Conservation (phyloP, 2,113 vertebrate species). For the Steatornis caripensis region DNA sequence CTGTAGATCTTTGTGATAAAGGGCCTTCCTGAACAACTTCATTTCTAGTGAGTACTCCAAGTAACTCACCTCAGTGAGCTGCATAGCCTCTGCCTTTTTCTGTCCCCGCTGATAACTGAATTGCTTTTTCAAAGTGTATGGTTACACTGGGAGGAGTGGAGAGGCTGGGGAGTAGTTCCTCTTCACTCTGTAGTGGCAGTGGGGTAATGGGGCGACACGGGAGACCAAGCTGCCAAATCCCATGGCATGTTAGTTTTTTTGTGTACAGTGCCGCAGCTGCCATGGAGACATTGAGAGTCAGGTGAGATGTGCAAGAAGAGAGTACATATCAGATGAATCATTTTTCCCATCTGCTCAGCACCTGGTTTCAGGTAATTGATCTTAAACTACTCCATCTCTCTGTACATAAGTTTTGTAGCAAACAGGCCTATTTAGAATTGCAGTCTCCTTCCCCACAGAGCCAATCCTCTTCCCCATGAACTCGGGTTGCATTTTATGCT, state of each 20-base stretch:
- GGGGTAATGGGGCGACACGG: fast-evolving
- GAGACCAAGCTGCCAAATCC: background rate
- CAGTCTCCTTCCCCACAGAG: background rate
- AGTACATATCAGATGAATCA: background rate
- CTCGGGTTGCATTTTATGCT: background rate
- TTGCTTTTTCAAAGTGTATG: background rate
- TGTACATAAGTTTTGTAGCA: background rate
- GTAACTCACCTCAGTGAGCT: background rate
- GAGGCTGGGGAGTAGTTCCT: background rate
- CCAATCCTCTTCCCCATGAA: background rate
- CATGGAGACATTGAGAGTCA: background rate
- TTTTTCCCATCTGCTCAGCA: constrained; percentile 14
- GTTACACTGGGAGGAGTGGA: background rate
- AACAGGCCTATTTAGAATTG: background rate
- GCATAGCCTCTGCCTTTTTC: background rate
- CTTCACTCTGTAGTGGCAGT: background rate
- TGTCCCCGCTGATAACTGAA: background rate
- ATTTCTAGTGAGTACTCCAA: background rate
- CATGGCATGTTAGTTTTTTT: background rate
- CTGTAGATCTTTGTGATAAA: background rate
- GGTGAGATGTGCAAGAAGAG: background rate
- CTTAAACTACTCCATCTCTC: background rate
- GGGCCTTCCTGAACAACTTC: background rate
- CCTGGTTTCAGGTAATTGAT: constrained; percentile 22
- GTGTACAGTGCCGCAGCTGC: background rate